These are phyloP conservation scores for Sylvicola fuscatus DNA, from an alignment of 2,888 invertebrate species.

Conservation along the genomic window DNA sequence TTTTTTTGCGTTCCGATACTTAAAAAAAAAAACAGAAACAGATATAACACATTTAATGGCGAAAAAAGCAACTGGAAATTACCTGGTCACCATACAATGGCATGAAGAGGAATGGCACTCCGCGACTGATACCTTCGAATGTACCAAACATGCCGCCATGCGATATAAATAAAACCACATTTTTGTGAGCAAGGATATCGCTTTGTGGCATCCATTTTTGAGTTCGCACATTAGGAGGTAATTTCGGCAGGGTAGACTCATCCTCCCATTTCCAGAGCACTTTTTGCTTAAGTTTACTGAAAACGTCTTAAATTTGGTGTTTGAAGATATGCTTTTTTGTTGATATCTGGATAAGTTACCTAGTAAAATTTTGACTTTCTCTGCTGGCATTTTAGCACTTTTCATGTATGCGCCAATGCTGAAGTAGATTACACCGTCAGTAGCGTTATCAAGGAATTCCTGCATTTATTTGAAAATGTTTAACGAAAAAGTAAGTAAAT, in stretches of 20 bases:
- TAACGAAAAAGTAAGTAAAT: no score
- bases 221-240: conserved; percentile 26
- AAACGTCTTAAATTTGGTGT: conserved; percentile 25
- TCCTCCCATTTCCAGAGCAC: conserved; percentile 33
- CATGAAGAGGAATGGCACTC: conserved; percentile 10
- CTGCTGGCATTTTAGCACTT: conserved; percentile 23
- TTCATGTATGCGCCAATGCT: conserved; percentile 27
- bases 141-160: conserved; percentile 24
- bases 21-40: no score
- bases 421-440: conserved; percentile 26
- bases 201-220: conserved; percentile 32
- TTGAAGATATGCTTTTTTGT: not conserved
- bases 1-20: no score
- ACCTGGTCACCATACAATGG: not conserved
- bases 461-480: no score
- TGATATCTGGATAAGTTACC: no score
- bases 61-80: no score
- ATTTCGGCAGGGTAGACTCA: conserved; percentile 15
- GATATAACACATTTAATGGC: no score
- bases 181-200: conserved; percentile 26
- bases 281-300: conserved; percentile 25
- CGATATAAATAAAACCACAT: conserved; percentile 25
- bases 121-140: conserved; percentile 19
- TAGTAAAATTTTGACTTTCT: conserved; percentile 15
- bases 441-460: conserved; percentile 20